Base-by-base conservation (phyloP, 2,113 vertebrate species). In the Rhabdornis inornatus region DNA sequence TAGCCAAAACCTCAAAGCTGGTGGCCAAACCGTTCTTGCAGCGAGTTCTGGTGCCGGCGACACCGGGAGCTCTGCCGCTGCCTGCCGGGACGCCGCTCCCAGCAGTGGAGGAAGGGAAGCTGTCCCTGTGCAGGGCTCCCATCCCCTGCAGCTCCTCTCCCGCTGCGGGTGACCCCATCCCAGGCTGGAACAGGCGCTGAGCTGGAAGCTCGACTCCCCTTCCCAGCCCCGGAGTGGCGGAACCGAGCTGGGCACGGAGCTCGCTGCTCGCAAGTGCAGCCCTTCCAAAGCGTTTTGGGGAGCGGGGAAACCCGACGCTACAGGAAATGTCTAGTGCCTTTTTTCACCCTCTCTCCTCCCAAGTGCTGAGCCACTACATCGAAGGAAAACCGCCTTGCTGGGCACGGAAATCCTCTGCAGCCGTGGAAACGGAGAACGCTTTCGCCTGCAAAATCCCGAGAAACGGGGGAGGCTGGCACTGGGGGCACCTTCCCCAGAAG, bases 221-320 rank as follows among this genome's bases (percentile, higher is more conserved):
- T 59, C 13, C 71, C 12, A 0, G 6, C 25, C 9, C 25, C 4
- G 1, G 56, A 10, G 75, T 0, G 1, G 19, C 6, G 1, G 50
- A 70, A 5, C 72, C 2, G 12, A 25, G 76, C 20, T 14, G 71
- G 27, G 50, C 27, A 60, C 1, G 11, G 68, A 52, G 84, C 79
- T 53, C 37, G 2, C 39, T 49, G 70, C 66, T 19, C 4, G 31
- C 63, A 42, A 15, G 60, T 2, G 9, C 8, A 8, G 21, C 18
- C 5, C 5, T 25, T n/a, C 18, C 44, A 5, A 56, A 68, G 24
- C 2, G 0, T 30, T 72, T 7, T 11, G 25, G 57, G 79, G 25
- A 80, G 37, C 66, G 10, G 27, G 7, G 21, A 56, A 59, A 35
- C 39, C 25, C n/a, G 1, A 3, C 22, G 21, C 21, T 28, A 20